Percentiles rank a stretch among this genome's conserved stretches.
phyloP scores from a whole-genome alignment of 2,888 invertebrate genomes.

The Corythucha ciliata region DNA sequence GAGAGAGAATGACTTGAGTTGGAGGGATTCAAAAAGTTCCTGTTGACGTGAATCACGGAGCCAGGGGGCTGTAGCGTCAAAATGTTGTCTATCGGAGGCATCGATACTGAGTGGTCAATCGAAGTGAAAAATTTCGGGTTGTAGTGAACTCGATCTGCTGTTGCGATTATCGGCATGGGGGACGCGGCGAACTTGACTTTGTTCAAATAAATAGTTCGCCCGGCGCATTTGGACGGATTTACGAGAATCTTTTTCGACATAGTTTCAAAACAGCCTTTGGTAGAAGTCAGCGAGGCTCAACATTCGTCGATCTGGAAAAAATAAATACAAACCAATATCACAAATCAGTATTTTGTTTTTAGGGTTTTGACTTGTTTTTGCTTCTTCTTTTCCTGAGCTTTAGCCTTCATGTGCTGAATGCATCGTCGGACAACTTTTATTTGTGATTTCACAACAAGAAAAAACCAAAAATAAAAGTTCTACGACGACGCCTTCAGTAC shows the following conservation, averaged over 20 bases:
- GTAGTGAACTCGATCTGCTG: slow-evolving; percentile 21
- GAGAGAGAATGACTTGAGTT: neutral
- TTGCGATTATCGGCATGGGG: slow-evolving; percentile 1
- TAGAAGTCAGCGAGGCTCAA: too few species aligned
- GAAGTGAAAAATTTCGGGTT: slow-evolving; percentile 25
- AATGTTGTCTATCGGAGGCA: slow-evolving; percentile 14
- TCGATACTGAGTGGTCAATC: neutral
- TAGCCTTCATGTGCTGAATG: too few species aligned
- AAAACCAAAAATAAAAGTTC: too few species aligned
- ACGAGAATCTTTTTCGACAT: slow-evolving; percentile 17
- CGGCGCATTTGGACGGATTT: slow-evolving; percentile 9
- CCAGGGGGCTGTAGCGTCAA: neutral
- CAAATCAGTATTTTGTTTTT: too few species aligned
- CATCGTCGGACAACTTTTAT: too few species aligned
- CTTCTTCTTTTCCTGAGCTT: too few species aligned
- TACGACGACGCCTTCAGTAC: too few species aligned
- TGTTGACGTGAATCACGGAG: slow-evolving; percentile 15
- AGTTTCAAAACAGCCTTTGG: too few species aligned
- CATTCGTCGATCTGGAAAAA: too few species aligned
- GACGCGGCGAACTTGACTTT: slow-evolving; percentile 20
- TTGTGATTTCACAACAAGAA: too few species aligned
- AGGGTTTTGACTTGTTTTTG: too few species aligned
- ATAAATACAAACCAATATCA: too few species aligned
- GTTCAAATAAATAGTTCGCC: slow-evolving; percentile 16
- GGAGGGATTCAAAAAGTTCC: slow-evolving; percentile 9